Percentiles rank a stretch among this genome's conserved stretches.
Conservation (phyloP, 2,113 vertebrate genomes). For the Poeciliopsis retropinna region DNA sequence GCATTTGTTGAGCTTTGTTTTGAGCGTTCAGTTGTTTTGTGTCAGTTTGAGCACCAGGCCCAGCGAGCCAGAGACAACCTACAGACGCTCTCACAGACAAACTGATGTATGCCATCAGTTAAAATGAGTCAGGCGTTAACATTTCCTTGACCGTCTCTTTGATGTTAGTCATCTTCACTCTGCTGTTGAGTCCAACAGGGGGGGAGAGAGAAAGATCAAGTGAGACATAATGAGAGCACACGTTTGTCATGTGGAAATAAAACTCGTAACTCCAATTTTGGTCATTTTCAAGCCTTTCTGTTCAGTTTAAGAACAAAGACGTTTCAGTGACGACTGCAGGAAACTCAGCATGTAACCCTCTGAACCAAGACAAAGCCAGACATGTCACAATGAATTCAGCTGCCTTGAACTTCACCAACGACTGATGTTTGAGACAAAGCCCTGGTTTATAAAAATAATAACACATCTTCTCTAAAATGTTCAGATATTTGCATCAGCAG, state of each 20-base stretch:
- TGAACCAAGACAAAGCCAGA: conserved; percentile 4
- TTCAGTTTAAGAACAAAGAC: conserved; percentile 23
- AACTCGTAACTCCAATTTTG: conserved; percentile 39
- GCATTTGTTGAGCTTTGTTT: neutral
- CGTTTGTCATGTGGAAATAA: conserved; percentile 40
- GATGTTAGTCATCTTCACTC: conserved; percentile 62
- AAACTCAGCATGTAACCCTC: neutral
- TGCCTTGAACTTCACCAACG: neutral
- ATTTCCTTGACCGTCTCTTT: conserved; percentile 58
- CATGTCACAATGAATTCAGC: neutral
- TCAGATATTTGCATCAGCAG: neutral
- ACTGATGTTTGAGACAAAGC: neutral
- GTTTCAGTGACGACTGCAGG: neutral
- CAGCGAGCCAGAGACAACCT: conserved; percentile 8
- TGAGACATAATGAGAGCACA: conserved; percentile 64
- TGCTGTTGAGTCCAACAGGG: conserved; percentile 44
- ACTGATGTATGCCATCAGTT: conserved; percentile 34
- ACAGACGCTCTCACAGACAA: conserved; percentile 27
- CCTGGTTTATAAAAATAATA: neutral
- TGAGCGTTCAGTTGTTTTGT: neutral
- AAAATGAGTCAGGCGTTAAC: conserved; percentile 57
- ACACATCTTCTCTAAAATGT: neutral
- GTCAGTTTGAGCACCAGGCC: neutral
- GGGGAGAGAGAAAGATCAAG: conserved; percentile 51
- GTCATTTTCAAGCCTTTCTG: conserved; percentile 41